Evolutionary conservation across 2,797 vertebrate genomes (phyloP), one percentile per base, ranked within the genome.

Genomic region (Chelon labrosus): DNA sequence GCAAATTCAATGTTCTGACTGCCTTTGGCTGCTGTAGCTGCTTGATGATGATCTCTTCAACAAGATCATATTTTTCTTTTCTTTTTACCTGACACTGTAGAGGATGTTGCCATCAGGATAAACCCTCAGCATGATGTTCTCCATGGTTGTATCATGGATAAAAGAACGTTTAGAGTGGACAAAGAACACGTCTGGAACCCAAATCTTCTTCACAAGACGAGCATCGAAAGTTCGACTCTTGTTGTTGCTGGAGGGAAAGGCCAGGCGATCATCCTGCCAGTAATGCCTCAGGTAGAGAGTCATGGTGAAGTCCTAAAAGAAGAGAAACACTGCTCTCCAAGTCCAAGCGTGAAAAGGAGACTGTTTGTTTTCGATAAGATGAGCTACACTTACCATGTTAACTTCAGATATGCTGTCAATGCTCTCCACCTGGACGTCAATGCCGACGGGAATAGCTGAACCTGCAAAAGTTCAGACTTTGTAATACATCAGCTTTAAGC

Each of bases 121-220:
- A 12, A 97, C 95, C 41, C 95, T 87, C 31, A 98, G 91, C 96
- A 98, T 97, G 85, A 96, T 93, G 76, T 97, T 99, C 88, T 97
- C 96, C 94, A 96, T 93, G 12, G 96, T 97, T 22, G 96, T 98
- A 67, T 97, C 96, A 16, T 97, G 97, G 85, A 97, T 97, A 80
- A 97, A 97, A 22, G 97, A 96, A 75, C 96, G 96, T 80, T 98
- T 98, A 58, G 97, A 98, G 89, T 97, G 96, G 39, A 98, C 97
- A 71, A 97, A 98, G 87, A 98, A 97, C 42, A 97, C 96, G 10
- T 97, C 97, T n/a, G 97, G 96, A 25, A 98, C 96, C 96, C 97
- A 98, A 59, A 98, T 97, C 90, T 97, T 98, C 84, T 97, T 95
- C 19, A 97, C 96, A 22, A 98, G 90, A 64, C 96, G 95, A 1